Conservation (phyloP, 2,113 vertebrate species). For the Sapajus apella region DNA sequence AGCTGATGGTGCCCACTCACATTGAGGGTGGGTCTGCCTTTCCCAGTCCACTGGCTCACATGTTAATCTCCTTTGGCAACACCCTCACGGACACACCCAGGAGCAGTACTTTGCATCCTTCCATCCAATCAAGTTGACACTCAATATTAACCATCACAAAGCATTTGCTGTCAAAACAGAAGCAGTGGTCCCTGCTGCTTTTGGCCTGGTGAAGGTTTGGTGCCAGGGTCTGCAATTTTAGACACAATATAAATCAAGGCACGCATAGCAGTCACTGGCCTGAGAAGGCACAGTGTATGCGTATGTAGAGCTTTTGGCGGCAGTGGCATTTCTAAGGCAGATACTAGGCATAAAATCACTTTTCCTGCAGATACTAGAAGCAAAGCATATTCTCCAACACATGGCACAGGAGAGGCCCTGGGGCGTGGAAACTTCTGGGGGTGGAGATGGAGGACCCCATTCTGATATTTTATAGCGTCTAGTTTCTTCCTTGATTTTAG, state of each 20-base stretch:
- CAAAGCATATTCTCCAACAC: neutral
- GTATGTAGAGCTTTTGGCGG: accelerated
- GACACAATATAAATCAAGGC: neutral
- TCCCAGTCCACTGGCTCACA: too few relatives aligned
- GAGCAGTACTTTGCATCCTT: too few relatives aligned
- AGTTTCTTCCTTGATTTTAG: neutral
- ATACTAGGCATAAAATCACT: neutral
- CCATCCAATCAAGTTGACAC: too few relatives aligned
- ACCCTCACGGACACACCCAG: too few relatives aligned
- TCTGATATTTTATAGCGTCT: neutral
- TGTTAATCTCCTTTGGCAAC: too few relatives aligned
- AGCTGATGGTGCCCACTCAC: too few relatives aligned
- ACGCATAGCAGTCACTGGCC: accelerated
- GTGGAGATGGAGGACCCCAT: neutral
- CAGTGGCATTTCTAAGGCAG: neutral
- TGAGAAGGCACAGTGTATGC: neutral
- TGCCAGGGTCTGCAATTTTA: neutral
- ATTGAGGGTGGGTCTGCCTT: too few relatives aligned
- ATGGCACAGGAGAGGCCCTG: neutral
- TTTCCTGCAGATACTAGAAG: neutral
- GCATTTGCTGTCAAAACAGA: neutral
- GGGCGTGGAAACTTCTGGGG: neutral
- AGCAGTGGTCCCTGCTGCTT: neutral
- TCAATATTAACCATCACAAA: too few relatives aligned
- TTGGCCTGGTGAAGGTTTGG: neutral